Percentiles rank a stretch among this genome's conserved stretches.
These are phyloP conservation scores for Acanthornis magna DNA, from an alignment of 2,797 vertebrate genomes.

Conservation along the genomic window DNA sequence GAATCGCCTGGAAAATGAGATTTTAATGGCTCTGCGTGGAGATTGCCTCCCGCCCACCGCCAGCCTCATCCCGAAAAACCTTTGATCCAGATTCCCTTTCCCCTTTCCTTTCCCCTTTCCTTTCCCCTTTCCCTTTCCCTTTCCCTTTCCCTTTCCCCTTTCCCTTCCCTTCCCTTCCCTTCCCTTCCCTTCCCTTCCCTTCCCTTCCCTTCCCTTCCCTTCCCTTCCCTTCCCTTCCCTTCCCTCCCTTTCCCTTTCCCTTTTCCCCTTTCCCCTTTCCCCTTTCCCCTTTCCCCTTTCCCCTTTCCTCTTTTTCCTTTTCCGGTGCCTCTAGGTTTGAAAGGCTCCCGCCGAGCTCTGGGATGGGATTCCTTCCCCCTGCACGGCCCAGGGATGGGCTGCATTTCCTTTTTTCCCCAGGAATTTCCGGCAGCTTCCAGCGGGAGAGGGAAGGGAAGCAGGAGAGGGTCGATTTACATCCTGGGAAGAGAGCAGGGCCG, in stretches of 20 bases:
- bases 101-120: too few relatives aligned
- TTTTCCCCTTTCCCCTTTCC: too few relatives aligned
- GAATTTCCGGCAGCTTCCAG: accelerated
- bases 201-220: too few relatives aligned
- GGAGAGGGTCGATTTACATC: background rate
- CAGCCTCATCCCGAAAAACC: background rate
- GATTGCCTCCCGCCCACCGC: background rate
- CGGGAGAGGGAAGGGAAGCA: background rate
- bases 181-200: too few relatives aligned
- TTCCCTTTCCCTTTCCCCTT: too few relatives aligned
- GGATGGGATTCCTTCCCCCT: background rate
- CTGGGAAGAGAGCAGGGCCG: background rate
- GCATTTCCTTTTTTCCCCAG: background rate
- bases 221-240: too few relatives aligned
- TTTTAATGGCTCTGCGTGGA: background rate
- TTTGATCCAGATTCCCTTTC: background rate
- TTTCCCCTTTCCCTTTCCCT: too few relatives aligned
- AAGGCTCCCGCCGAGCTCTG: background rate
- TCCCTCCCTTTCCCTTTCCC: too few relatives aligned
- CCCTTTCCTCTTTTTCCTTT: too few relatives aligned
- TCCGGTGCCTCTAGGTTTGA: background rate
- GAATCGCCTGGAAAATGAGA: background rate
- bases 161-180: background rate
- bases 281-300: too few relatives aligned
- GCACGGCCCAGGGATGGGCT: background rate